Evolutionary conservation across 1,140 invertebrate species (phyloP).

Genomic region (Heliconius eleuchia): DNA sequence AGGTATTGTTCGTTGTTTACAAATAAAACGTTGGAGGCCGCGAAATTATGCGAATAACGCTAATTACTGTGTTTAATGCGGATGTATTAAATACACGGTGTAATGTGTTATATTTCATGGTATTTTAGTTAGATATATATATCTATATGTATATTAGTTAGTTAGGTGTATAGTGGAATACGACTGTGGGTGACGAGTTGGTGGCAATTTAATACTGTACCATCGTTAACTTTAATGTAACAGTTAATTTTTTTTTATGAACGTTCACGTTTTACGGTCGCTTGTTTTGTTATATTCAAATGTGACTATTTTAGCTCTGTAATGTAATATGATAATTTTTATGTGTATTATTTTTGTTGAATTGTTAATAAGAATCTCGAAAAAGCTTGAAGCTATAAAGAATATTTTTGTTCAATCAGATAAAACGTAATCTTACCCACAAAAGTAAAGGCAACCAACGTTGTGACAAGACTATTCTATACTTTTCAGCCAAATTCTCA

Average conservation of each 20-base stretch:
- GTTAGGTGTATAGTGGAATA: no score
- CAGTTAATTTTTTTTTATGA: neutral
- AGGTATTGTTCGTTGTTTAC: conserved; percentile 39
- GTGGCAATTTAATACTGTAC: neutral
- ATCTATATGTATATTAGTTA: no score
- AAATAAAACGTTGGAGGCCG: conserved; percentile 49
- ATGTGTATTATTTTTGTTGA: no score
- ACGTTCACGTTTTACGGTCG: neutral
- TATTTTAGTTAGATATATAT: no score
- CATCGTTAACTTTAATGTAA: neutral
- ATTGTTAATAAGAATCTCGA: no score
- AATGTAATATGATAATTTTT: no score
- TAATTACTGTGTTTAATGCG: conserved; percentile 67
- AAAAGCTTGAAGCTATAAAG: no score
- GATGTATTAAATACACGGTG: conserved; percentile 55
- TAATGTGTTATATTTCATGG: conserved; percentile 48
- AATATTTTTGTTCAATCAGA: no score
- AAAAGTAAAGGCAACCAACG: no score
- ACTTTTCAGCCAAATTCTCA: no score
- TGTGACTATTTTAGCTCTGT: neutral
- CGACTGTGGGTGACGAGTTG: neutral
- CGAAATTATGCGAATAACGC: conserved; percentile 49
- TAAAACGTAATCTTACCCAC: no score
- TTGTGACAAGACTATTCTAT: no score
- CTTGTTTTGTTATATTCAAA: neutral